phyloP scores from a whole-genome alignment of 1,140 invertebrate genomes.

The Solen grandis region DNA sequence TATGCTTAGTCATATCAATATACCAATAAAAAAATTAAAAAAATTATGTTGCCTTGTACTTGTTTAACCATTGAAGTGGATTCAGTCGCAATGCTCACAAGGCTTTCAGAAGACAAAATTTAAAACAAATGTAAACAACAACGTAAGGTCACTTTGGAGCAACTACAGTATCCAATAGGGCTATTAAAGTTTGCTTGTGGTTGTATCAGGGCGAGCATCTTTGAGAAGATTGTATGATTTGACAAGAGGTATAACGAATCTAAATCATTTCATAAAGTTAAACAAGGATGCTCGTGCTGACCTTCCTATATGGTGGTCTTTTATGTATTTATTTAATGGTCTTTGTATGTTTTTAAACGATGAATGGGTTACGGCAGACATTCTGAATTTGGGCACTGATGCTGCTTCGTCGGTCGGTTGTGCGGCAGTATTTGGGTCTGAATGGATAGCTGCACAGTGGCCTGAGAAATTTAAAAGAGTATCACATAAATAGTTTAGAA shows the following conservation, averaged over 20 bases:
- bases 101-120: too few relatives aligned
- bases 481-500: constrained; percentile 35
- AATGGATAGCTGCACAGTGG: constrained; percentile 34
- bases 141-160: background rate
- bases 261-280: constrained; percentile 37
- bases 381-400: constrained; percentile 36
- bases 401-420: constrained; percentile 23
- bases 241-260: constrained; percentile 33
- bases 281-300: constrained; percentile 34
- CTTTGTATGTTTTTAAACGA: constrained; percentile 15
- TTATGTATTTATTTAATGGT: constrained; percentile 48
- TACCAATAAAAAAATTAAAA: too few relatives aligned
- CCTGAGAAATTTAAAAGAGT: background rate
- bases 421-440: constrained; percentile 26
- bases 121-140: too few relatives aligned
- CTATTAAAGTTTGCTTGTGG: constrained; percentile 33
- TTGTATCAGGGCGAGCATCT: constrained; percentile 34
- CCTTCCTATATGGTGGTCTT: constrained; percentile 41
- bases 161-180: constrained; percentile 42
- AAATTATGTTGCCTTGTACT: too few relatives aligned
- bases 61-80: too few relatives aligned
- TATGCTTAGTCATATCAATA: too few relatives aligned
- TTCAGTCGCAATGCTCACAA: too few relatives aligned
- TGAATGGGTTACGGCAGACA: constrained; percentile 25
- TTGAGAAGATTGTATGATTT: constrained; percentile 41